Base-by-base conservation (phyloP, 2,797 vertebrate species). In the Heterohyrax brucei region DNA sequence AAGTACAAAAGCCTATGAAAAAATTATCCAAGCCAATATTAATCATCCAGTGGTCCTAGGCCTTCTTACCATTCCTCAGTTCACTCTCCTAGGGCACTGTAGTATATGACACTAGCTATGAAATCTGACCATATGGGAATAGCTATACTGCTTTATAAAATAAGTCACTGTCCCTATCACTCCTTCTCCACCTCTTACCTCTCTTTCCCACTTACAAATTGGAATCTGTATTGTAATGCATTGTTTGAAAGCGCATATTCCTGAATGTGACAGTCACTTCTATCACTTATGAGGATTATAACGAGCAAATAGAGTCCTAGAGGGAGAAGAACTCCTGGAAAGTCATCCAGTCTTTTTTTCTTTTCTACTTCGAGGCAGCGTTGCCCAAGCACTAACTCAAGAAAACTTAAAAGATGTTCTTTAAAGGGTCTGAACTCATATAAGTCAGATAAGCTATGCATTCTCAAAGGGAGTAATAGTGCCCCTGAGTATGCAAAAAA, bases 371-470 rank as follows among this genome's bases (percentile, higher is more conserved):
- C 4, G 59, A 48, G 44, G 21, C 6, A 75, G 9, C 48, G 48
- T 10, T 68, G 33, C 16, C 19, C 24, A 75, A 66, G 28, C 91
- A 81, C 22, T 19, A 68, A 7, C 59, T 46, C 77, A 59, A 66
- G 59, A 66, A 87, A 79, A 87, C 87, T 39, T 24, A n/a, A 75
- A 94, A 72, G 9, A 13, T 50, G 6, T 68, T 95, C 30, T 91
- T 87, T 12, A 13, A 91, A 81, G 66, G 75, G 33, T 14, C 56
- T 73, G 10, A 61, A 80, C 80, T n/a, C 50, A 1, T 48, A 39
- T 61, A 66, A 91, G 5, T 79, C 21, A 80, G 48, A 5, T 59
- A 39, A 8, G 30, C 8, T 1, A 26, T 24, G 2, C 1, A 76
- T 46, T 62, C 22, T 24, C 76, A 87, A 13, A 30, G 7, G 46